Base-by-base conservation (phyloP, 2,797 vertebrate genomes). In the Meda fulgida region DNA sequence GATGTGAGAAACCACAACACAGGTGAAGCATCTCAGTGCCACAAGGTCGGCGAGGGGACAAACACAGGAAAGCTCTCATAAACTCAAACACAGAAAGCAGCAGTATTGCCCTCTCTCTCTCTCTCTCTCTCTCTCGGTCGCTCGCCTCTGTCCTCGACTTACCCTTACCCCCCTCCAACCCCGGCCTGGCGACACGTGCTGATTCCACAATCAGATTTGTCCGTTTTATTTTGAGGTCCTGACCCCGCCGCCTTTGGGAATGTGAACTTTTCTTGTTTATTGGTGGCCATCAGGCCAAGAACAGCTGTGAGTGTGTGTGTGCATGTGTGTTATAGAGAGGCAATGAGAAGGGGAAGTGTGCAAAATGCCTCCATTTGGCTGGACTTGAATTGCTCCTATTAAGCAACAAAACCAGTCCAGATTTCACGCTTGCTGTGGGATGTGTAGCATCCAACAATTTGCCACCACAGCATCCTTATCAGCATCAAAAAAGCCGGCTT, bases 241-340 rank as follows among this genome's bases (percentile, higher is more conserved):
- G 92, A 93, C 92, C 92, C 89, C 81, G 67, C 85, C 87, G 81
- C 88, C 89, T 92, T 90, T 89, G 89, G 90, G 92, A 92, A 93
- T 92, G 90, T 90, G 89, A 91, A 92, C 90, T 90, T 90, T 90
- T 90, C 88, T 75, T 87, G 85, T 91, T 92, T 92, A 92, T 92
- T 92, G 91, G 89, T 72, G 90, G 88, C 88, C 90, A 72, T 91
- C 90, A 91, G 88, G 89, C 83, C 46, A 21, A 70, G 85, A 87
- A 82, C 83, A 86, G 88, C 65, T 81, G 79, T 67, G 43, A 69
- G 46, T 80, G 40, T 92, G 91, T 78, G 84, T 40, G 40, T 43
- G 40, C 58, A 72, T 48, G 63, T 83, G 85, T 87, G 86, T 75
- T 34, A 40, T 38, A 46, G 29, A 36, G 73, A 65, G 65, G n/a